Conservation (phyloP, 2,797 vertebrate species). For the Poeciliopsis gracilis region DNA sequence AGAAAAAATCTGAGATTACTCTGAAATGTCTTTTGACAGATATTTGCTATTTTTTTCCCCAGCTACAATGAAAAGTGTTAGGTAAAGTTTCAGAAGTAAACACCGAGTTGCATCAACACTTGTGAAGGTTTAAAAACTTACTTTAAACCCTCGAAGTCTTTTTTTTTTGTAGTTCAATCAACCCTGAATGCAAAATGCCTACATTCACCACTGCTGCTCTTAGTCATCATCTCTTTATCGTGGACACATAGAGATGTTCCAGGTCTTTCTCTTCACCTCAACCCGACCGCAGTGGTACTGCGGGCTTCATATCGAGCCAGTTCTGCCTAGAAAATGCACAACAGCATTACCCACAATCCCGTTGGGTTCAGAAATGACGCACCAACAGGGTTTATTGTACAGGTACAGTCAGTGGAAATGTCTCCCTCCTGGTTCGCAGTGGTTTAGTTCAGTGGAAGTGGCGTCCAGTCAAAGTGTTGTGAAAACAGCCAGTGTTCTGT, state of each 20-base stretch:
- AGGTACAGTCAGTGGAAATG: conserved; percentile 34
- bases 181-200: neutral
- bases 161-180: neutral
- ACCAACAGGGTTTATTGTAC: conserved; percentile 12
- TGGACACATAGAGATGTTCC: neutral
- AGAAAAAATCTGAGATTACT: no score
- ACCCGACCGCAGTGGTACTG: conserved; percentile 11
- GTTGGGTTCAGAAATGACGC: neutral
- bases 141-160: neutral
- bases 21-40: no score
- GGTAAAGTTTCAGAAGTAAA: neutral
- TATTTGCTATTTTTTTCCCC: no score
- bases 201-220: neutral
- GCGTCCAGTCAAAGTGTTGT: conserved; percentile 47
- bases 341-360: neutral
- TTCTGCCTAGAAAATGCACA: conserved; percentile 18
- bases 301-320: conserved; percentile 19
- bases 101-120: neutral
- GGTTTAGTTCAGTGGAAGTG: conserved; percentile 43
- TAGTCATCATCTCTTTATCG: neutral
- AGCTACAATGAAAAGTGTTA: neutral
- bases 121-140: neutral
- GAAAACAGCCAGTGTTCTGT: conserved; percentile 43
- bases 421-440: conserved; percentile 37
- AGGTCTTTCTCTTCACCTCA: conserved; percentile 3